Percentiles rank a stretch among this genome's conserved stretches.
Conservation (phyloP, 2,888 invertebrate genomes). For the Phyllotreta cruciferae region DNA sequence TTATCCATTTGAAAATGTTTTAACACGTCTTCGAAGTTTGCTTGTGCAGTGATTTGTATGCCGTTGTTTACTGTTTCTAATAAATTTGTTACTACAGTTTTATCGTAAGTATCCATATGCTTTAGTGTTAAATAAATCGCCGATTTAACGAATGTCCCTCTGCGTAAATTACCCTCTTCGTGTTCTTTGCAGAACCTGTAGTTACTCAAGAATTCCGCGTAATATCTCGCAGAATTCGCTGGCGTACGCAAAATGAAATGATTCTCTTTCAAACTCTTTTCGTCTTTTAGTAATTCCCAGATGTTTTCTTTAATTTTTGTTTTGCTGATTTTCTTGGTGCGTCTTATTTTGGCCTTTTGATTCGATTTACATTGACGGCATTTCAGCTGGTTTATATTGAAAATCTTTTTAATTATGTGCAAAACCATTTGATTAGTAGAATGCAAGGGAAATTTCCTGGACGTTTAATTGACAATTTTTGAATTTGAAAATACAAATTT, state of each 20-base stretch:
- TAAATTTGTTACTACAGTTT: not conserved
- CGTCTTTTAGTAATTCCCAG: not conserved
- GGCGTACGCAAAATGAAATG: slow-evolving; percentile 22
- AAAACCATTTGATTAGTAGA: not conserved
- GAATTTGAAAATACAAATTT: no score
- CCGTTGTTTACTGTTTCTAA: not conserved
- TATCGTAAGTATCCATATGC: slow-evolving; percentile 20
- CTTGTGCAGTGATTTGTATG: not conserved
- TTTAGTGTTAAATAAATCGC: slow-evolving; percentile 24
- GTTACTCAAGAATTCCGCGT: slow-evolving; percentile 22
- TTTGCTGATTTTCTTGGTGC: not conserved
- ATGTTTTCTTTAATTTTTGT: slow-evolving; percentile 8
- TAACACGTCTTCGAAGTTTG: slow-evolving; percentile 8
- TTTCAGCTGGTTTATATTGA: not conserved
- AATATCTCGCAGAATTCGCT: slow-evolving; percentile 23
- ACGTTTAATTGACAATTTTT: no score
- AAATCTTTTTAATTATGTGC: slow-evolving; percentile 4
- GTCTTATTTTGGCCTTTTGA: not conserved
- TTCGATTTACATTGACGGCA: not conserved
- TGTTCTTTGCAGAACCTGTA: slow-evolving; percentile 18
- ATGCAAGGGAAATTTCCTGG: no score
- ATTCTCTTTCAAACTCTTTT: slow-evolving; percentile 3
- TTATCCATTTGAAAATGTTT: not conserved
- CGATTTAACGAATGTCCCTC: slow-evolving; percentile 1
- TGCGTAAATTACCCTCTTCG: not conserved